Conservation (phyloP, 2,797 vertebrate genomes). For the Acipenser ruthenus region DNA sequence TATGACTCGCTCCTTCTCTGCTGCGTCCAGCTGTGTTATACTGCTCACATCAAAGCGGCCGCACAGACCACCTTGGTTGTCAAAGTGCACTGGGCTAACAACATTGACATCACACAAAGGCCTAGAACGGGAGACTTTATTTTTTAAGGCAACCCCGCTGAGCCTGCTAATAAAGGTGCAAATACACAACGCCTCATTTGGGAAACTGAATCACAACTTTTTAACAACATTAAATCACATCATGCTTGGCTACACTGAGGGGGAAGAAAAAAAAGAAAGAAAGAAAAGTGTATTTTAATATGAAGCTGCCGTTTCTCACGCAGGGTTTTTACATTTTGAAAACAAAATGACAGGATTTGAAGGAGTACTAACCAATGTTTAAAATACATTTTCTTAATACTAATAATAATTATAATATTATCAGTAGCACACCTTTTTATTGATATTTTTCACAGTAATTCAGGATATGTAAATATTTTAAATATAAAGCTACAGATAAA, state of each 20-base stretch:
- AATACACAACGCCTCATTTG: constrained; percentile 11
- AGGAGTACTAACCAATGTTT: no score
- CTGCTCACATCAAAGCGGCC: constrained; percentile 18
- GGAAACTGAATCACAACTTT: neutral
- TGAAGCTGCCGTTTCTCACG: no score
- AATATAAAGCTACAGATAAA: no score
- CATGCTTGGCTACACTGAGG: constrained; percentile 1
- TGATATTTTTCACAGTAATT: no score
- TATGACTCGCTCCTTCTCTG: constrained; percentile 21
- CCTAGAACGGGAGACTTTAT: neutral
- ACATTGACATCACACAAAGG: constrained; percentile 12
- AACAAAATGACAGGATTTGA: no score
- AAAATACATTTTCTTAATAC: no score
- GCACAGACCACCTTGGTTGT: constrained; percentile 11
- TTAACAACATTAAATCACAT: neutral
- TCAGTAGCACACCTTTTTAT: no score
- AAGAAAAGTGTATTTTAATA: no score
- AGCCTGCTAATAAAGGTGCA: constrained; percentile 8
- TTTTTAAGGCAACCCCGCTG: constrained; percentile 9
- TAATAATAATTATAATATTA: no score
- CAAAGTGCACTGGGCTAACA: neutral
- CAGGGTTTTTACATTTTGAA: no score
- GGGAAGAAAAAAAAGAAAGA: neutral
- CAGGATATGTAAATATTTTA: no score
- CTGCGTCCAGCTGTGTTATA: constrained; percentile 13